phyloP scores from a whole-genome alignment of 2,888 invertebrate genomes.

The Ormyrus nitidulus region DNA sequence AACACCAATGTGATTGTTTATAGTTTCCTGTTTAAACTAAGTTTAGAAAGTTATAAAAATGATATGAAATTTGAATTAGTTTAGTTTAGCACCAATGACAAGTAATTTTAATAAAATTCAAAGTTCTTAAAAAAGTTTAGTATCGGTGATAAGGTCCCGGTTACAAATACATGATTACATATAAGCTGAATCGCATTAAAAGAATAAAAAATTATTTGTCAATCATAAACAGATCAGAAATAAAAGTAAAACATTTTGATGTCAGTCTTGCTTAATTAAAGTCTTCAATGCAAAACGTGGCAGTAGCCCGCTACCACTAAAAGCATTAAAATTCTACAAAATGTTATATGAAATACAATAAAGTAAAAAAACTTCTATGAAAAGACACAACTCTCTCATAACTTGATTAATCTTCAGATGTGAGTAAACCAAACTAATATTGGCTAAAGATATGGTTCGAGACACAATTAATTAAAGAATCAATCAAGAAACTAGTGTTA shows the following conservation, averaged over 20 bases:
- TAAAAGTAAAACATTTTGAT: conserved; percentile 35
- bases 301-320: conserved; percentile 56
- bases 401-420: conserved; percentile 35
- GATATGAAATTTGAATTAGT: conserved; percentile 1
- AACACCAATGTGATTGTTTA: conserved; percentile 14
- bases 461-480: conserved; percentile 39
- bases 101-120: conserved; percentile 17
- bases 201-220: conserved; percentile 17
- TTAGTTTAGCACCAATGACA: conserved; percentile 49
- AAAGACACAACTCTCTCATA: conserved; percentile 20
- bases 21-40: conserved; percentile 22
- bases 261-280: conserved; percentile 52
- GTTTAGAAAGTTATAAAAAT: conserved; percentile 14
- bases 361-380: conserved; percentile 30
- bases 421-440: conserved; percentile 25
- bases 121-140: conserved; percentile 17
- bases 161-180: conserved; percentile 10
- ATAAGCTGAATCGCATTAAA: neutral
- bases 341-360: conserved; percentile 10
- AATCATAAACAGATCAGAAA: conserved; percentile 47
- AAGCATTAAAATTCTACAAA: conserved; percentile 43
- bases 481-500: conserved; percentile 32
- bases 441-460: conserved; percentile 31
- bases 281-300: conserved; percentile 47
- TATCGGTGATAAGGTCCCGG: conserved; percentile 17